Evolutionary conservation across 2,888 invertebrate genomes (phyloP), one percentile per base, ranked within the genome.

Genomic region (Abscondita cerata): DNA sequence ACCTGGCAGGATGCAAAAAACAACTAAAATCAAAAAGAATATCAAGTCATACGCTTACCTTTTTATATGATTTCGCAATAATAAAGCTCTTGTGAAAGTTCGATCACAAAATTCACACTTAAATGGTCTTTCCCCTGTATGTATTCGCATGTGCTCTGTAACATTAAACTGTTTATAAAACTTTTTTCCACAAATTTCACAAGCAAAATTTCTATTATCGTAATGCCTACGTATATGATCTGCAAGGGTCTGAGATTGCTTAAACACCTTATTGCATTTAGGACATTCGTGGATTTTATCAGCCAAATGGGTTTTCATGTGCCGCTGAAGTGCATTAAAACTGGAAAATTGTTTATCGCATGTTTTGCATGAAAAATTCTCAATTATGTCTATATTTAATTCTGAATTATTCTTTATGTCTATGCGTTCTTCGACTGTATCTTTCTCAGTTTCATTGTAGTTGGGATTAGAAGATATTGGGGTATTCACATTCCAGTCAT

Each of bases 121-220:
- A 44, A 72, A 73, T 0, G 76, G 76, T 25, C 74, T 70, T 51
- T 74, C 73, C 11, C 74, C 73, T 9, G 71, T 70, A 52, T 78
- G 78, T 6, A 73, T 68, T 6, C 77, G 70, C 20, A 74, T 69
- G 57, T 79, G 67, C 36, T 65, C 64, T 6, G 52, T 53, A 1
- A 62, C 62, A 58, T 62, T 62, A 46, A 62, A 60, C 12, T 65
- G 59, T 57, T 64, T 64, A 38, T 67, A 67, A 57, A 65, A 67
- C 15, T 54, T 52, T 55, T 66, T 66, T 1, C 59, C 56, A 47
- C 68, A 68, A 25, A 60, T 31, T 31, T 55, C 56, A 51, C 68
- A 68, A 33, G 56, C 40, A 38, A 53, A 66, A 12, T 66, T 64
- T 11, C 62, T 56, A 1, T 31, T 48, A 50, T 68, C 54, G 15